Evolutionary conservation across 30 jellyfish, hydroid and myxozoan species (phyloP).

Genomic region (Sanderia malayensis): DNA sequence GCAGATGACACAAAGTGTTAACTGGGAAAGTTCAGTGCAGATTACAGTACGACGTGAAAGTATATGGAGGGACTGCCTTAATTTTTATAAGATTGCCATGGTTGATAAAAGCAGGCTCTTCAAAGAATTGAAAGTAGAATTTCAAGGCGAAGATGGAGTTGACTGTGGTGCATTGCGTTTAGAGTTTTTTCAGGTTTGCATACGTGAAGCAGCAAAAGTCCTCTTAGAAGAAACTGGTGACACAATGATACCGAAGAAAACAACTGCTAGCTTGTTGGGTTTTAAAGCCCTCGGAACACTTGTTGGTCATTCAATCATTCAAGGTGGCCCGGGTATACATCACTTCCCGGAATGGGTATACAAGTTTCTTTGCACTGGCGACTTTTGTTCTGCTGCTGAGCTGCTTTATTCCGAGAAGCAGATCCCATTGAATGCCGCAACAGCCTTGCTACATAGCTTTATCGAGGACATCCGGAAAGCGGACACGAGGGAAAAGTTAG

Average conservation of each 20-base stretch:
- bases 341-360: conserved; percentile 15
- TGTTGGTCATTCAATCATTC: conserved; percentile 13
- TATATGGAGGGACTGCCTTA: conserved; percentile 23
- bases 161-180: conserved; percentile 20
- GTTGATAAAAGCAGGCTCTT: conserved; percentile 15
- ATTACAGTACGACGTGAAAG: conserved; percentile 7
- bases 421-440: conserved; percentile 28
- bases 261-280: conserved; percentile 11
- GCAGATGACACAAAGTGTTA: neutral
- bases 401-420: conserved; percentile 11
- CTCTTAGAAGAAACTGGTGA: conserved; percentile 11
- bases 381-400: conserved; percentile 21
- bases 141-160: conserved; percentile 27
- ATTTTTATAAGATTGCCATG: conserved; percentile 8
- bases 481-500: conserved; percentile 13
- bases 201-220: conserved; percentile 3
- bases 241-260: conserved; percentile 16
- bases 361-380: conserved; percentile 19
- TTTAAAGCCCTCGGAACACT: conserved; percentile 21
- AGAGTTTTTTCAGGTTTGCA: conserved; percentile 16
- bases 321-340: conserved; percentile 15
- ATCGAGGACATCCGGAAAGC: conserved; percentile 22
- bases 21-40: neutral
- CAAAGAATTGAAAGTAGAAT: conserved; percentile 26
- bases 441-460: conserved; percentile 22